Percentiles rank a stretch among this genome's conserved stretches.
Evolutionary conservation across 2,113 vertebrate genomes (phyloP).

Genomic region (Urocolius indicus): DNA sequence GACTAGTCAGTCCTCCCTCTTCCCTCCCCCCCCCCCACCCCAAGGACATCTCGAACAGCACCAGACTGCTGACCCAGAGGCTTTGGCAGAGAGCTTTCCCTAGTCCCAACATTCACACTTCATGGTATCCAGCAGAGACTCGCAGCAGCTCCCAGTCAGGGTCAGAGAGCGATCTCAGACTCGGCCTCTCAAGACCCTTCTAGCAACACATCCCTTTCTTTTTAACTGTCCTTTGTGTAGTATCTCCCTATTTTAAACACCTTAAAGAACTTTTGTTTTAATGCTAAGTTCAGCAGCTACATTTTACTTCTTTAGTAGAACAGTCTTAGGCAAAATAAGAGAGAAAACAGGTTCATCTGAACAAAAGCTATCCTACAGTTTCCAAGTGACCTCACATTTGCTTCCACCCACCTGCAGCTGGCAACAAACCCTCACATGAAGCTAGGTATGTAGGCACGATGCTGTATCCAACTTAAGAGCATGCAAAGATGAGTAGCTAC

Average conservation of each 20-base stretch:
- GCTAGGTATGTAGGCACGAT: background rate
- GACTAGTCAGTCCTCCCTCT: background rate
- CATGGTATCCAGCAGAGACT: rapidly evolving
- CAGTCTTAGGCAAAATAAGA: background rate
- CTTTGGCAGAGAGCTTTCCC: background rate
- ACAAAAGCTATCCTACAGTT: background rate
- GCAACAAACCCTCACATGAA: background rate
- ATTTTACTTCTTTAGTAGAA: background rate
- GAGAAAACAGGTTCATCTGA: background rate
- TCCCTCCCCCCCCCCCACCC: background rate
- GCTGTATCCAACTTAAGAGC: background rate
- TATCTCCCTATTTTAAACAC: background rate
- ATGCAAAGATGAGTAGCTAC: background rate
- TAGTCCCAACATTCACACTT: background rate
- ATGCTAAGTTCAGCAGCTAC: background rate
- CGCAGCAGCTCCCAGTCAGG: background rate
- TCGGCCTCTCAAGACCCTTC: background rate
- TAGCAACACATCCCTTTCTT: background rate
- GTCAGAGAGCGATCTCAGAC: rapidly evolving
- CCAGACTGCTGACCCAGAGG: background rate
- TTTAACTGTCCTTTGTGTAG: background rate
- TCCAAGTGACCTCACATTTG: background rate
- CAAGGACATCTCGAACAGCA: background rate
- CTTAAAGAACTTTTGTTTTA: background rate
- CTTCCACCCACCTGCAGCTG: background rate